Base-by-base conservation (phyloP, 2,113 vertebrate genomes). In the Cephalopholis sonnerati region DNA sequence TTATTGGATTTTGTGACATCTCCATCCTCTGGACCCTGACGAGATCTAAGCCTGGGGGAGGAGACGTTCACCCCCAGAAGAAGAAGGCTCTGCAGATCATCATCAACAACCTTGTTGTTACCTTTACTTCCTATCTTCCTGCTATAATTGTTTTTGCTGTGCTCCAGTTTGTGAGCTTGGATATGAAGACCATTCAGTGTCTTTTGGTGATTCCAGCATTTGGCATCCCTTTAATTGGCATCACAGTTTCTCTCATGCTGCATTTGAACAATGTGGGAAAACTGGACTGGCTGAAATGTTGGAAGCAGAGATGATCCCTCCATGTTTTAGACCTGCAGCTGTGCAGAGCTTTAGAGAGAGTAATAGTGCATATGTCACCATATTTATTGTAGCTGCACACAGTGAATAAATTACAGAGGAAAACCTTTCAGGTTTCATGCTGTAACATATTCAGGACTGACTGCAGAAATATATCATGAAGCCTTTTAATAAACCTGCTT, bases 1-100 rank as follows among this genome's bases (percentile, higher is more conserved):
- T 66, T 13, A 46, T 71, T 41, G 22, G 25, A 29, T 69, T 79
- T 32, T 88, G 81, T 70, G 46, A 79, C 27, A 0, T 62, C 24
- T 61, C 7, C n/a, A 46, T 91, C 61, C 32, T 88, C 12, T 65
- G 65, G 27, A 65, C 51, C 48, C 67, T 88, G 29, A 86, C 17
- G 41, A 86, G 54, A 63, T 55, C 72, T 1, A 54, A 41, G n/a
- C 74, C 70, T 16, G 71, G 63, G 59, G 36, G 74, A 68, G 20
- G 41, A 76, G 15, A 66, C 6, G 2, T 80, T 8, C 77, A 86
- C 46, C 81, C 66, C 4, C 44, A 39, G 57, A 90, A 88, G 63
- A 72, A 74, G 61, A 90, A 32, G 55, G 86, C 74, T 58, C 22
- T 76, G 20, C n/a, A 74, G 22, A 58, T 63, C 51, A 62, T 86